Evolutionary conservation across 2,797 vertebrate species (phyloP).

Genomic region (Brotula barbata): DNA sequence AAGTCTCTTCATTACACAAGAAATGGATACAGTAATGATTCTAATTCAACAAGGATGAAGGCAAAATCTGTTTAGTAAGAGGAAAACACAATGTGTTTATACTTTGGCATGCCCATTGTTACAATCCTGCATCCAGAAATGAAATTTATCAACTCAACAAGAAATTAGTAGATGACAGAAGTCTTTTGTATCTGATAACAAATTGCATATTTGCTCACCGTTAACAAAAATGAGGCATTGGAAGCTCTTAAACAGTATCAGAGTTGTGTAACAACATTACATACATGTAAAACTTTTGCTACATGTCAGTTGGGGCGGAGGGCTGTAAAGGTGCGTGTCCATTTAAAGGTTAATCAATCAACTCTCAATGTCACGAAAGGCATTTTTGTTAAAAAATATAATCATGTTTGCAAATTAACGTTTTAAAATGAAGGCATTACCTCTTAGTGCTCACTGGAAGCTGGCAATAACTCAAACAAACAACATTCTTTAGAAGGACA

Average conservation of each 20-base stretch:
- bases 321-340: background rate
- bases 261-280: conserved; percentile 13
- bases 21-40: conserved; percentile 12
- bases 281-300: conserved; percentile 43
- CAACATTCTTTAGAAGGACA: conserved; percentile 56
- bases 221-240: conserved; percentile 45
- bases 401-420: conserved; percentile 43
- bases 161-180: conserved; percentile 26
- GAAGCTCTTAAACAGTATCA: conserved; percentile 49
- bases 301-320: conserved; percentile 21
- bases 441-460: conserved; percentile 37
- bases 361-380: conserved; percentile 63
- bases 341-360: conserved; percentile 26
- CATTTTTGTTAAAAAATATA: conserved; percentile 48
- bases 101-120: conserved; percentile 40
- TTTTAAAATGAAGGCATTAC: conserved; percentile 47
- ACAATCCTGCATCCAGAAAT: conserved; percentile 28
- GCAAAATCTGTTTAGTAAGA: conserved; percentile 25
- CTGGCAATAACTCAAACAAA: conserved; percentile 26
- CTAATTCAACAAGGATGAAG: conserved; percentile 21
- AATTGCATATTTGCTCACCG: conserved; percentile 50
- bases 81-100: conserved; percentile 3
- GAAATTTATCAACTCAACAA: conserved; percentile 10
- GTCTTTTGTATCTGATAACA: conserved; percentile 24
- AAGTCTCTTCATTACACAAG: conserved; percentile 44